Evolutionary conservation across 64 coral and sea anemone species (phyloP), one percentile per base, ranked within the genome.

Genomic region (Acropora yongei): DNA sequence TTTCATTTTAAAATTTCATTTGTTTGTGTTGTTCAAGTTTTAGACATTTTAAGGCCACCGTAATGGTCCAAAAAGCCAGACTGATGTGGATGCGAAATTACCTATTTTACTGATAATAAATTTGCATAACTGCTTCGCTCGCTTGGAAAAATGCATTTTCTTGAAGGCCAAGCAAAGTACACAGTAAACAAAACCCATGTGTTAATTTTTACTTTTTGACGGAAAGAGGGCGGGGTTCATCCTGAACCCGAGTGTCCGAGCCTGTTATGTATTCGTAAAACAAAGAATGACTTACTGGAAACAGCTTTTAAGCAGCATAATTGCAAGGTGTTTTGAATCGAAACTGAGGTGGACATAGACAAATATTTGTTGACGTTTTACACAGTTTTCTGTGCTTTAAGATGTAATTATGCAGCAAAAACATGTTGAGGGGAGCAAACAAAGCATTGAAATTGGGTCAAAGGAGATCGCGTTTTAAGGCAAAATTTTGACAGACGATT

Each of bases 341-440:
- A 83, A 83, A 30, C 30, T 30, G 30, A 66, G 13, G 7, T 66
- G 42, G 14, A 67, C 57, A 44, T 46, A 14, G 46, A 42, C 40
- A 83, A 83, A 83, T 83, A 83, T 83, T 83, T 83, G 80, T 30
- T 67, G 44, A 67, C 16, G 41, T 41, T 47, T 80, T 67, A 43
- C 61, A 67, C 41, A 9, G 1, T 66, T 67, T 83, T 83, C 58
- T n/a, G 61, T 41, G 4, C 4, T 83, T 9, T 67, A 67, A 4
- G 5, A 67, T 8, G 80, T 57, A 44, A 63, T 83, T 67, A 45
- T 63, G 41, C 30, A 45, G 13, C 3, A 4, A 3, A 66, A 43
- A 75, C 6, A 75, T 1, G 8, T 6, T 1, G 18, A 48, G 74
- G 10, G 5, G 44, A 48, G 11, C 44, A 5, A 3, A 18, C 44